Base-by-base conservation (phyloP, 2,797 vertebrate species). In the Rousettus madagascariensis region DNA sequence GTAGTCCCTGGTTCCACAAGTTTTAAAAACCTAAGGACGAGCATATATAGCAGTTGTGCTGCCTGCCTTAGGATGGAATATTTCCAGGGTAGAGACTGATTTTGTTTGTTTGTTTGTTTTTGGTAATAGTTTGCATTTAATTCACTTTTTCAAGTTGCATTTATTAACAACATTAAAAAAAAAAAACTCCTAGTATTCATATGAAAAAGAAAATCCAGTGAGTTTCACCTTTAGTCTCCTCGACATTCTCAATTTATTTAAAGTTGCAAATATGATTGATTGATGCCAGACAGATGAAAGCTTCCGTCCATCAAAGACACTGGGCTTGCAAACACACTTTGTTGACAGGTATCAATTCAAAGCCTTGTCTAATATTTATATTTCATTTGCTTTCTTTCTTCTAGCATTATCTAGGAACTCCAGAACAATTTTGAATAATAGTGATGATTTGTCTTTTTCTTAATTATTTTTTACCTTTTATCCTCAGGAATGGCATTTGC, bases 361-460 rank as follows among this genome's bases (percentile, higher is more conserved):
- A 80, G 51, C 11, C 16, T 49, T 86, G 15, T 49, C 33, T 80
- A 66, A 82, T 86, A 74, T 91, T 78, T 86, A 66, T 51, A 12
- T 3, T 91, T 86, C 38, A 72, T 86, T 86, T 86, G 26, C 22
- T 91, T 66, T 66, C 57, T 66, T 57, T 74, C 49, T 88, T 65
- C 74, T 65, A 74, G 38, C 30, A 66, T 88, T 66, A 88, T 36
- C 59, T 59, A 91, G n/a, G 59, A 66, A 19, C 49, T 80, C n/a
- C 13, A 68, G 7, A 57, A 63, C 66, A 77, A 69, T 87, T 83
- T 83, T 92, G 61, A 78, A 59, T 83, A 77, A 53, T 38, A 69
- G 49, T 66, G 19, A 41, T 77, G 1, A 85, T 71, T 90, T 33
- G 24, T 95, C 33, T 46, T 93, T 93, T 82, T 74, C 66, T 95